phyloP scores from a whole-genome alignment of 2,888 invertebrate genomes.

The Acleris emargana region DNA sequence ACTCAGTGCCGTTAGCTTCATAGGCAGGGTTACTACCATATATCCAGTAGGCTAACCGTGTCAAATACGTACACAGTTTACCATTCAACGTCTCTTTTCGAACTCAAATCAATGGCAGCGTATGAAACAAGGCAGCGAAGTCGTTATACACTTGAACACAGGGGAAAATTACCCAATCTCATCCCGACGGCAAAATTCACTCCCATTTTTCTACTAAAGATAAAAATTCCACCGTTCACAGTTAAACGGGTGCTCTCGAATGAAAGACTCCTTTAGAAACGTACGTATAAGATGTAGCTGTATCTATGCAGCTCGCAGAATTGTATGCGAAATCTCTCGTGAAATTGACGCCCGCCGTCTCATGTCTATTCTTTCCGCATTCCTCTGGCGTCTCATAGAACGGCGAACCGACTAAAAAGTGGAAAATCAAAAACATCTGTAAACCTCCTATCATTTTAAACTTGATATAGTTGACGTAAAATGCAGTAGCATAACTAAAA shows the following conservation, averaged over 20 bases:
- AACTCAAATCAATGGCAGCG: constrained; percentile 21
- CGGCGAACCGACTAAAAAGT: constrained; percentile 55
- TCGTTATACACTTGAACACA: constrained; percentile 38
- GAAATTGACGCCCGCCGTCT: constrained; percentile 72
- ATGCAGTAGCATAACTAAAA: neutral
- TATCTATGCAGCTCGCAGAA: constrained; percentile 51
- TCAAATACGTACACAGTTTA: neutral
- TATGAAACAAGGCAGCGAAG: constrained; percentile 32
- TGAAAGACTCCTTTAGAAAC: constrained; percentile 47
- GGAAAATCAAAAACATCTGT: constrained; percentile 54
- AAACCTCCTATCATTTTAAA: constrained; percentile 12
- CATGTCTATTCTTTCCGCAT: constrained; percentile 59
- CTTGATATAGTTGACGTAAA: constrained; percentile 7
- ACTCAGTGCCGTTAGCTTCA: too few relatives aligned
- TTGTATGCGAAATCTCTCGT: constrained; percentile 74
- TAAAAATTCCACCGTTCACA: constrained; percentile 48
- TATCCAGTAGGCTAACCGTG: too few relatives aligned
- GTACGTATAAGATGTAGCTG: constrained; percentile 40
- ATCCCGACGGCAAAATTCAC: constrained; percentile 47
- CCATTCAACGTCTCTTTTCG: constrained; percentile 16
- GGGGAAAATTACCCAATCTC: constrained; percentile 43
- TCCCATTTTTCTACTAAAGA: constrained; percentile 50
- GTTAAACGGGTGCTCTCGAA: constrained; percentile 48
- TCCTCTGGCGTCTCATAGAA: constrained; percentile 40
- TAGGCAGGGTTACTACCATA: too few relatives aligned